phyloP scores from a whole-genome alignment of 2,113 vertebrate genomes.

The Grantiella picta region DNA sequence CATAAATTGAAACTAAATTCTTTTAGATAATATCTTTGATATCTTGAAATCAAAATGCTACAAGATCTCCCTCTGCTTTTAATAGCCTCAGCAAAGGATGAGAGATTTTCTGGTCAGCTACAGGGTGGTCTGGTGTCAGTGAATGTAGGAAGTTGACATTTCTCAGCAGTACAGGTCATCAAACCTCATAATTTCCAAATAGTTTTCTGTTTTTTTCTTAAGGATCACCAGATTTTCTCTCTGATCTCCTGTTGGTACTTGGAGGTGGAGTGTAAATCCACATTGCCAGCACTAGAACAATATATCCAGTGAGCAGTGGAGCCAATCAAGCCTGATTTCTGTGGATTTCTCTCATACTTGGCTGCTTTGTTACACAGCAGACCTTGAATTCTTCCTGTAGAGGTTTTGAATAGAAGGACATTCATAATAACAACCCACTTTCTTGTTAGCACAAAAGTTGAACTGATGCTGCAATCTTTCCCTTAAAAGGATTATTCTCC shows the following conservation, averaged over 20 bases:
- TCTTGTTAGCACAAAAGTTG: neutral
- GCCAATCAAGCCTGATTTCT: neutral
- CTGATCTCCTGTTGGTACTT: neutral
- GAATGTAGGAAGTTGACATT: neutral
- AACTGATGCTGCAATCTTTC: neutral
- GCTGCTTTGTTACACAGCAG: neutral
- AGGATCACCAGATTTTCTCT: neutral
- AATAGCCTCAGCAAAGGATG: neutral
- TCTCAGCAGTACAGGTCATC: neutral
- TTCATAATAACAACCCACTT: neutral
- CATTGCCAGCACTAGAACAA: neutral
- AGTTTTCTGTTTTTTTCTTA: neutral
- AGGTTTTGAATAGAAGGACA: neutral
- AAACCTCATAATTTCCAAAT: neutral
- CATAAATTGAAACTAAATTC: neutral
- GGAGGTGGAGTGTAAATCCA: neutral
- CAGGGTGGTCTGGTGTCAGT: neutral
- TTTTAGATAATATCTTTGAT: neutral
- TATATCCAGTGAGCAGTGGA: neutral
- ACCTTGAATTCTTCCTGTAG: neutral
- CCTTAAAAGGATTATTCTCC: neutral
- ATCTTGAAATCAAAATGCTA: neutral
- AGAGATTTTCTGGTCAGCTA: neutral
- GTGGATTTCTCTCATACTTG: neutral
- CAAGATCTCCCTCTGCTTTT: neutral